phyloP scores from a whole-genome alignment of 2,888 invertebrate species.

The Leptarthrus brevirostris region DNA sequence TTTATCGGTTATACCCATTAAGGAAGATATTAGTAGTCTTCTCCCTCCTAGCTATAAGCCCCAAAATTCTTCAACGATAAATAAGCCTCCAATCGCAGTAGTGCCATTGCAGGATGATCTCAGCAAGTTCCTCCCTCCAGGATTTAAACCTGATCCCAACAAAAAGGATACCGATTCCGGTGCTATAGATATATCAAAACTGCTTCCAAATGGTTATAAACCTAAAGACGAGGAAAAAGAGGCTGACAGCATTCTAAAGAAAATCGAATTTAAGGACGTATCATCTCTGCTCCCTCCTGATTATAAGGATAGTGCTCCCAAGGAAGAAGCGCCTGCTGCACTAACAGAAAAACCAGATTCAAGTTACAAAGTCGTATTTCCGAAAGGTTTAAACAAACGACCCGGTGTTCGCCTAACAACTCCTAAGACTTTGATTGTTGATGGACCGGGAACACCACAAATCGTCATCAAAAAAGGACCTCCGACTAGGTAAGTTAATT shows the following conservation, averaged over 20 bases:
- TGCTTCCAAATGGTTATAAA: slow-evolving; percentile 75
- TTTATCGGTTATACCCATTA: slow-evolving; percentile 44
- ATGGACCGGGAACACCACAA: slow-evolving; percentile 69
- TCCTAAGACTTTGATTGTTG: slow-evolving; percentile 67
- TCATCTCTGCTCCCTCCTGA: slow-evolving; percentile 70
- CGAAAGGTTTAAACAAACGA: slow-evolving; percentile 72
- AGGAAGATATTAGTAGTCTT: slow-evolving; percentile 69
- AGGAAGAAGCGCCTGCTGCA: slow-evolving; percentile 59
- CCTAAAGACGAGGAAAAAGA: slow-evolving; percentile 55
- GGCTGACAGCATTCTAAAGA: slow-evolving; percentile 57
- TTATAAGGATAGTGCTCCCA: slow-evolving; percentile 67
- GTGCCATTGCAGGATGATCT: slow-evolving; percentile 66
- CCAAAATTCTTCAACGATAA: slow-evolving; percentile 24
- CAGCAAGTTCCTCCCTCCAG: slow-evolving; percentile 73
- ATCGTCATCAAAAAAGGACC: slow-evolving; percentile 87
- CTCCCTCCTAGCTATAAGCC: slow-evolving; percentile 72
- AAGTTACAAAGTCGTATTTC: slow-evolving; percentile 79
- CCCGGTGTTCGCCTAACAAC: slow-evolving; percentile 72
- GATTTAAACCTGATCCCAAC: slow-evolving; percentile 66
- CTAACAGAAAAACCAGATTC: slow-evolving; percentile 68
- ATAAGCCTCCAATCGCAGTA: slow-evolving; percentile 54
- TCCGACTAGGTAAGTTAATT: slow-evolving; percentile 75
- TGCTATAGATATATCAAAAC: slow-evolving; percentile 68
- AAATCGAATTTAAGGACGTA: slow-evolving; percentile 65
- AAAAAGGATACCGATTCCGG: slow-evolving; percentile 54